These are phyloP conservation scores for Mionectes olivaceus DNA, from an alignment of 2,797 vertebrate genomes.

Conservation along the genomic window DNA sequence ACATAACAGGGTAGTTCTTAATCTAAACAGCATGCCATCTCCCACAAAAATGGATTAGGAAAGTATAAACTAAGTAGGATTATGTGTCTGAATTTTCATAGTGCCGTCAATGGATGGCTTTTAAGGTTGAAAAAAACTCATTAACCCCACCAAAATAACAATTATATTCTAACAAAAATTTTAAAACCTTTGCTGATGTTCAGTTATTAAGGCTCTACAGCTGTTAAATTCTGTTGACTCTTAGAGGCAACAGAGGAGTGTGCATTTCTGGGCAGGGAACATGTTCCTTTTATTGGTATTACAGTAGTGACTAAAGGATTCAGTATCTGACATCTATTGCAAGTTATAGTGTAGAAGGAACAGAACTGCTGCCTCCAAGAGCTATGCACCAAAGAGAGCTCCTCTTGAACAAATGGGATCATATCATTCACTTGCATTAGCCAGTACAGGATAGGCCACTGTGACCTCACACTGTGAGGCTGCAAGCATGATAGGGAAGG, in stretches of 20 bases:
- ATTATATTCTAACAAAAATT: not conserved
- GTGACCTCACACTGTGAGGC: slow-evolving; percentile 49
- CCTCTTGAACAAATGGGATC: slow-evolving; percentile 1
- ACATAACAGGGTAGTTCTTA: not conserved
- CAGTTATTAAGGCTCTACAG: not conserved
- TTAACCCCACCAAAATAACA: not conserved
- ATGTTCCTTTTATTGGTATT: not conserved
- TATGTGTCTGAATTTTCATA: not conserved
- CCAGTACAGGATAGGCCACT: slow-evolving; percentile 28
- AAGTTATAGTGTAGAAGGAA: not conserved
- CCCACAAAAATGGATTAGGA: not conserved
- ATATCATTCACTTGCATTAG: slow-evolving; percentile 2
- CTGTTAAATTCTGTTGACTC: not conserved
- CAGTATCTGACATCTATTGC: not conserved
- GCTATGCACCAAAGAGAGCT: not conserved
- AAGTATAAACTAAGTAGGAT: not conserved
- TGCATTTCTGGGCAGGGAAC: not conserved
- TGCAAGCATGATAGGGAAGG: slow-evolving; percentile 40
- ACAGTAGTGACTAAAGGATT: not conserved
- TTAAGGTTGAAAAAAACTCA: not conserved
- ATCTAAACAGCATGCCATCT: not conserved
- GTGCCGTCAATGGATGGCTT: not conserved
- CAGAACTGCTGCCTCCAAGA: not conserved
- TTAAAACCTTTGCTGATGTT: not conserved
- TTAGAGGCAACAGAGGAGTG: not conserved